These are phyloP conservation scores for Leptonema lineaticorne DNA, from an alignment of 1,140 invertebrate species.

Conservation along the genomic window DNA sequence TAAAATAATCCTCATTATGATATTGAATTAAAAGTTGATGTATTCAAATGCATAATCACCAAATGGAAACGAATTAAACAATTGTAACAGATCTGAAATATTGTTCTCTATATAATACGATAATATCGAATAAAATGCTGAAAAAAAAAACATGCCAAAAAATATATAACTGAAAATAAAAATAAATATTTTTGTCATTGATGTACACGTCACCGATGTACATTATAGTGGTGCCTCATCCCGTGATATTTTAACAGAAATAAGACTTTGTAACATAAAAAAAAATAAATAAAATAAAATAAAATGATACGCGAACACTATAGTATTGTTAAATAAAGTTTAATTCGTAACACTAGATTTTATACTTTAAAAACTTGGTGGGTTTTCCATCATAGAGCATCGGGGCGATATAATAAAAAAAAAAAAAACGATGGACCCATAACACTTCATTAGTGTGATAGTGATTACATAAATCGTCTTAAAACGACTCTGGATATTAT, in stretches of 20 bases:
- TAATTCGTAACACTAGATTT: slow-evolving; percentile 2
- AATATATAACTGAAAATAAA: background rate
- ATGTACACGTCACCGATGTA: background rate
- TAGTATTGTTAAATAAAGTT: slow-evolving; percentile 4
- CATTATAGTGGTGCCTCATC: slow-evolving; percentile 9
- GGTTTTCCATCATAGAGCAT: background rate
- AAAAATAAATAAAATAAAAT: background rate
- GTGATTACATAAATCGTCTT: no score
- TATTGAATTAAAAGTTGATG: no score
- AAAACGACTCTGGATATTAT: no score
- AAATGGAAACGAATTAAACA: no score
- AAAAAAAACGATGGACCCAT: no score
- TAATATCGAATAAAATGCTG: no score
- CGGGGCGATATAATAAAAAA: background rate
- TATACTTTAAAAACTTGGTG: background rate
- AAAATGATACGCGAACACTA: background rate
- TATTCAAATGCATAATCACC: no score
- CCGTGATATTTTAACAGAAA: slow-evolving; percentile 1
- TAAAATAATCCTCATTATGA: no score
- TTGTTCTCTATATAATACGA: no score
- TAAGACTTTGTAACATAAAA: background rate
- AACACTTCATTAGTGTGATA: no score
- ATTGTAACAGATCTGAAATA: no score
- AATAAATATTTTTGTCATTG: background rate
- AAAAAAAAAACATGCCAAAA: no score